Base-by-base conservation (phyloP, 2,113 vertebrate species). In the Macrotus californicus region DNA sequence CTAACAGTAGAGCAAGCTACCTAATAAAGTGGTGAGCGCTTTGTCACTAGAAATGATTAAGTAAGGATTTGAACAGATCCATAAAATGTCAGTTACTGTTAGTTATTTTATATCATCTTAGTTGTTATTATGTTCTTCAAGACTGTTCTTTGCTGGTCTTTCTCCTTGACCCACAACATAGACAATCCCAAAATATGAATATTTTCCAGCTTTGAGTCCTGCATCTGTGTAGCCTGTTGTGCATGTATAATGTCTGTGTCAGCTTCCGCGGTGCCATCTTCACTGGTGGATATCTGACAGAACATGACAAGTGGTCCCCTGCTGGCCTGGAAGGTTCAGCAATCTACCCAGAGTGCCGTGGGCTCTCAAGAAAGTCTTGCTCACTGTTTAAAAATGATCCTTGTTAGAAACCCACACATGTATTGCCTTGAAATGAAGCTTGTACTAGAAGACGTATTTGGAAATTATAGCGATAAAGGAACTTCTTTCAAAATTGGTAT, bases 351-450 rank as follows among this genome's bases (percentile, higher is more conserved):
- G 39, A 80, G 19, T 46, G 41, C 85, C 6, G 31, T 31, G 19
- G 29, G 9, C 29, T 43, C 18, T 70, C 1, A 2, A 46, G 48
- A 64, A 83, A 54, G n/a, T 41, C 66, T 88, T n/a, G 34, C 8
- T 77, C 16, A 54, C 91, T 61, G 14, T 77, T 93, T 90, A 59
- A 77, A 96, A 82, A 80, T 83, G 31, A 41, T 14, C 18, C n/a
- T 94, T n/a, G 6, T 95, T 91, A 92, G 69, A 89, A 54, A 89
- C 59, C 87, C 24, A 61, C 21, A 39, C 73, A 70, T 67, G 3
- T n/a, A 72, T 64, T 89, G 43, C 82, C 92, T 93, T 92, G n/a
- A 92, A 87, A 90, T 86, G 73, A 72, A 80, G 43, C 50, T 97
- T n/a, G 22, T 77, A 9, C 39, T 84, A 24, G 24, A 76, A 89